Conservation (phyloP, 2,888 invertebrate genomes). For the Tromatobia lineatoria region DNA sequence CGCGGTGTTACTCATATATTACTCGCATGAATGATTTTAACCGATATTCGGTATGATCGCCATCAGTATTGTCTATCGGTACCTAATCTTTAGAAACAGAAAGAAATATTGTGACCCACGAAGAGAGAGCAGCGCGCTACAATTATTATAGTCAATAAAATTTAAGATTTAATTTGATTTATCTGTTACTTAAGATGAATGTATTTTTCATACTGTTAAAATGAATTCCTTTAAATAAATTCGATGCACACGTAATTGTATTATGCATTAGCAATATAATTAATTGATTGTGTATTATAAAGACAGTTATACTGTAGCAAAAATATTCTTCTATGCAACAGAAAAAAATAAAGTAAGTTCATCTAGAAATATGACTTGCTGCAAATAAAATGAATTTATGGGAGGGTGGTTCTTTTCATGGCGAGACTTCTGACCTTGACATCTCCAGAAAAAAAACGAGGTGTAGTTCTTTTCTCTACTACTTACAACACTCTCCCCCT, state of each 20-base stretch:
- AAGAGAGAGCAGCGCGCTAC: too few relatives aligned
- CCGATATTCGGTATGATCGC: too few relatives aligned
- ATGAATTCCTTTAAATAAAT: background rate
- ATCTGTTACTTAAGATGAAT: too few relatives aligned
- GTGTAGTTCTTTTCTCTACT: background rate
- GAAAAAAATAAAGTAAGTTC: background rate
- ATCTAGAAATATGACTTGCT: background rate
- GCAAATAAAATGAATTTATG: background rate
- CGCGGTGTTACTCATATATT: too few relatives aligned
- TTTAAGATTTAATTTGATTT: too few relatives aligned
- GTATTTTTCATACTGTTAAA: background rate
- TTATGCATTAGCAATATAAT: background rate
- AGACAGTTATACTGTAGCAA: background rate
- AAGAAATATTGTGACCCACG: too few relatives aligned
- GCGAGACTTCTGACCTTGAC: background rate
- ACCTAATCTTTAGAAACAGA: too few relatives aligned
- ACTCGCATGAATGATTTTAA: too few relatives aligned
- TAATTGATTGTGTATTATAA: background rate
- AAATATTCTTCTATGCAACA: background rate
- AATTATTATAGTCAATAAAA: background rate
- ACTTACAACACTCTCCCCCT: constrained; percentile 2
- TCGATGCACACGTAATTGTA: too few relatives aligned
- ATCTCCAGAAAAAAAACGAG: background rate
- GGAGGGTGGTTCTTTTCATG: background rate
- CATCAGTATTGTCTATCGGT: too few relatives aligned